These are phyloP conservation scores for Drosophila demipolita DNA, from an alignment of 2,888 invertebrate genomes.

Conservation along the genomic window DNA sequence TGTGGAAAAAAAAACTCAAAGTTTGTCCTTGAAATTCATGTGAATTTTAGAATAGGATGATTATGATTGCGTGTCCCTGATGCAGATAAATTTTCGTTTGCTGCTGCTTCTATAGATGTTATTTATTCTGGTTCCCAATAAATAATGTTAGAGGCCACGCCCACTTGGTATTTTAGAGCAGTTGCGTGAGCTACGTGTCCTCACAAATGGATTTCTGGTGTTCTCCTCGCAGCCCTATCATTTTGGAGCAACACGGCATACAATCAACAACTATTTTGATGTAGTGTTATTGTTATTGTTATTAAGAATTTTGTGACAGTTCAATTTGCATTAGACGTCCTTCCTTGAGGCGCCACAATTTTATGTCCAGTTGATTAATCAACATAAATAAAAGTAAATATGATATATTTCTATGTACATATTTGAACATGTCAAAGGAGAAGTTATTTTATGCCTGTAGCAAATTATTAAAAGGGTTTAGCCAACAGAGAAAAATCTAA, in stretches of 20 bases:
- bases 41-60: slow-evolving; percentile 59
- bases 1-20: slow-evolving; percentile 14
- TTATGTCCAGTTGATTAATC: slow-evolving; percentile 29
- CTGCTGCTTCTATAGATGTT: not conserved
- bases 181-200: slow-evolving; percentile 59
- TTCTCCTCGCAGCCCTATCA: slow-evolving; percentile 8
- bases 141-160: slow-evolving; percentile 48
- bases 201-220: slow-evolving; percentile 49
- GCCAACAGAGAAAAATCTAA: not conserved
- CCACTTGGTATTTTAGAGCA: slow-evolving; percentile 20
- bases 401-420: not conserved
- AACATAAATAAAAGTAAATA: not conserved
- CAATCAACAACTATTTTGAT: slow-evolving; percentile 1
- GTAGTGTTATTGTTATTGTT: slow-evolving; percentile 8
- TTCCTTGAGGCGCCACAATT: not conserved
- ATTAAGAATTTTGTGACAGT: slow-evolving; percentile 34
- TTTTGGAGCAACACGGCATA: slow-evolving; percentile 11
- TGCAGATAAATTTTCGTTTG: slow-evolving; percentile 17
- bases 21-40: slow-evolving; percentile 78
- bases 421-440: not conserved
- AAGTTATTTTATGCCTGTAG: not conserved
- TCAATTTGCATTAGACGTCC: slow-evolving; percentile 25
- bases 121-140: not conserved
- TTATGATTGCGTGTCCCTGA: slow-evolving; percentile 20
- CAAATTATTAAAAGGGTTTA: not conserved